Conservation (phyloP, 2,113 vertebrate genomes). For the Corythoichthys intestinalis region DNA sequence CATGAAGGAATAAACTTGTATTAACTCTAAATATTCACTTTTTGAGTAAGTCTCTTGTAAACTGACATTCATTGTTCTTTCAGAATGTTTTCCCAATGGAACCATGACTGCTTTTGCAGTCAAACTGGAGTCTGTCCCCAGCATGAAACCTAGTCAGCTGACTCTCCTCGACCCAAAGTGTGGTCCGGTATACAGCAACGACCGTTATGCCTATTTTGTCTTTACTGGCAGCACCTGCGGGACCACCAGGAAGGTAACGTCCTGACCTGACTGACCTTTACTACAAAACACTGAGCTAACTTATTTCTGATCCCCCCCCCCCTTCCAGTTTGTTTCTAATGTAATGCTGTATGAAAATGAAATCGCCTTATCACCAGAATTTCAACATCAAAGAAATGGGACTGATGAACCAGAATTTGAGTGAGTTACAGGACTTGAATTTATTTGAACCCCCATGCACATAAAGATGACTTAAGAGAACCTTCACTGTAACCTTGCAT, state of each 20-base stretch:
- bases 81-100: slow-evolving; percentile 71
- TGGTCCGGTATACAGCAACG: slow-evolving; percentile 55
- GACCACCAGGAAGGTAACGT: slow-evolving; percentile 61
- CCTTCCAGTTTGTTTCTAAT: slow-evolving; percentile 56
- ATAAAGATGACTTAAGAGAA: not conserved
- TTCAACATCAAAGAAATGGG: no score
- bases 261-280: rapidly evolving
- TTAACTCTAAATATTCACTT: no score
- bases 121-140: slow-evolving; percentile 61
- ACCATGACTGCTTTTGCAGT: slow-evolving; percentile 63
- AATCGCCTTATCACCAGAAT: slow-evolving; percentile 47
- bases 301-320: not conserved
- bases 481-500: not conserved
- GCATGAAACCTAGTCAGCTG: slow-evolving; percentile 47
- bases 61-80: not conserved
- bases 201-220: slow-evolving; percentile 58
- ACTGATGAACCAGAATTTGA: slow-evolving; percentile 3
- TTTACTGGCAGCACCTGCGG: slow-evolving; percentile 67
- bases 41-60: no score
- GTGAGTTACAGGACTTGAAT: not conserved
- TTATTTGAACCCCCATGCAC: not conserved
- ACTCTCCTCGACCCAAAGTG: slow-evolving; percentile 61
- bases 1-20: no score
- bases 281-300: not conserved
- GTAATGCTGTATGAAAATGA: slow-evolving; percentile 69